A percentile compares a stretch with the other conserved stretches of the same genome.
Evolutionary conservation across 2,113 vertebrate species (phyloP).

Genomic region (Tragelaphus imberbis): DNA sequence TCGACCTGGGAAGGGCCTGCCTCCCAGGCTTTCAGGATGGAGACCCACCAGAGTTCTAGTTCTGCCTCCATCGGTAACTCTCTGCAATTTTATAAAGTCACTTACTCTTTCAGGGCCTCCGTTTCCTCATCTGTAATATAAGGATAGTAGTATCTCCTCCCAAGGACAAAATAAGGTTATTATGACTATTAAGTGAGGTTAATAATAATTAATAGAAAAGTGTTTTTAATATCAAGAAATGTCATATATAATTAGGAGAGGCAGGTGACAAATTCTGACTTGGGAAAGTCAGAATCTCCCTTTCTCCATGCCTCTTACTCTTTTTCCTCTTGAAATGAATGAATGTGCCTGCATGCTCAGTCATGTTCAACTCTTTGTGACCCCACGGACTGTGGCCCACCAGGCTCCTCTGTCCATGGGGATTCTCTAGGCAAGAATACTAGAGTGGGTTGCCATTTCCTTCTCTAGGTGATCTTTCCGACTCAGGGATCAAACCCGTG

Average conservation of each 20-base stretch:
- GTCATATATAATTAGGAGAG: not conserved
- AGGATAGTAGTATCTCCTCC: not conserved
- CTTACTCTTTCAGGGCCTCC: not conserved
- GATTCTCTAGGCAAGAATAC: not conserved
- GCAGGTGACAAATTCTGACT: not conserved
- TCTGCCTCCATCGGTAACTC: not conserved
- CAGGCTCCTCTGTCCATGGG: not conserved
- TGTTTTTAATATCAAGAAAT: slow-evolving; percentile 6
- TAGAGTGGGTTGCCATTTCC: not conserved
- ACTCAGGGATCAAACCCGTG: not conserved
- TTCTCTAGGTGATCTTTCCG: not conserved
- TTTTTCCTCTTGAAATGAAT: not conserved
- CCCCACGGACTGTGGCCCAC: not conserved
- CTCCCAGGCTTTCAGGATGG: not conserved
- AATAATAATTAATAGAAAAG: slow-evolving; percentile 23
- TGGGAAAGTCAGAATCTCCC: not conserved
- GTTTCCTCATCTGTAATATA: slow-evolving; percentile 1
- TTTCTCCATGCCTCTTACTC: not conserved
- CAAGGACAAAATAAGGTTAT: not conserved
- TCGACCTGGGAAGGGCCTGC: not conserved
- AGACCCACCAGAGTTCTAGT: not conserved
- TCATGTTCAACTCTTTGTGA: not conserved
- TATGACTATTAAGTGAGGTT: slow-evolving; percentile 14
- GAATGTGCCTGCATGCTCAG: not conserved
- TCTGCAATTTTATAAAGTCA: slow-evolving; percentile 4